Evolutionary conservation across 92 coral and sea anemone genomes (phyloP), one percentile per base, ranked within the genome.

Genomic region (Nematostella vectensis): DNA sequence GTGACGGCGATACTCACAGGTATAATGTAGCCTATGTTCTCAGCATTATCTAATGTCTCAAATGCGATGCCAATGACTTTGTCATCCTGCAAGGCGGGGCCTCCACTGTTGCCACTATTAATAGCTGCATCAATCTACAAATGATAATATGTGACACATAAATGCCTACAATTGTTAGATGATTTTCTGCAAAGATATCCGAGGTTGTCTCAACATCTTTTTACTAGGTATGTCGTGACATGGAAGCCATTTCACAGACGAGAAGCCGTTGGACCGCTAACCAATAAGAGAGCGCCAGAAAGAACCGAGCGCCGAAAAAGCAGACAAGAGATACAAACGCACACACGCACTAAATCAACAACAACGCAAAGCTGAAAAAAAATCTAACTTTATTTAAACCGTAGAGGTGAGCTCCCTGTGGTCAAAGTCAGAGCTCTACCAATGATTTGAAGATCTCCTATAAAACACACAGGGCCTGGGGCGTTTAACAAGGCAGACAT

Each of bases 101-200:
- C 94, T 20, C 94, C 94, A 54, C 94, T 85, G 68, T 85, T 85
- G 2, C 94, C 94, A 65, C 94, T 85, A 42, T 85, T 85, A 28
- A 85, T 85, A 29, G 94, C 94, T 19, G 94, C 94, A 67, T 85
- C 94, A 85, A 85, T 85, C 94, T 85, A 57, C 54, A 20, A n/a
- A 27, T 17, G 20, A 37, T n/a, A n/a, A n/a, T n/a, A n/a, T n/a
- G n/a, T n/a, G 1, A 19, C 17, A 26, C 11, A 2, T 10, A 39
- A 25, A 10, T 16, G 29, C 3, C 10, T 50, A 11, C 4, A 27
- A 51, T 18, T 17, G 20, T 4, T 62, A 21, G 44, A 11, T 4
- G 29, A 21, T 17, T n/a, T n/a, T n/a, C n/a, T 37, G 44, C 11
- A 10, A 37, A 37, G 11, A 10, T 37, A 37, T 10, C 44, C 10